These are phyloP conservation scores for Uropsilus gracilis DNA, from an alignment of 2,113 vertebrate species.

Conservation along the genomic window DNA sequence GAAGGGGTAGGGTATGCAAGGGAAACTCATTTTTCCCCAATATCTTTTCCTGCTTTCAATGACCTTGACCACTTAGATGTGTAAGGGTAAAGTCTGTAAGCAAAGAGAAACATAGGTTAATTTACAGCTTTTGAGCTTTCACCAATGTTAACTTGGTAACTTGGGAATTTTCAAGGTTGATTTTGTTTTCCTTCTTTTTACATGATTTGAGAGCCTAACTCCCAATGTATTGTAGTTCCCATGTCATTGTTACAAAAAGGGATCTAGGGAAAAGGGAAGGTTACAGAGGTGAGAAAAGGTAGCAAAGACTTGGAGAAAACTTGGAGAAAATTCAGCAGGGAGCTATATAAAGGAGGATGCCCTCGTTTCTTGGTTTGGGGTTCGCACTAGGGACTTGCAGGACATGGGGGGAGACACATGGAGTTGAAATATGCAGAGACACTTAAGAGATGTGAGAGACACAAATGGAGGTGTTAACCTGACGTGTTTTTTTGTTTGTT, in stretches of 20 bases:
- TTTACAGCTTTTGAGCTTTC: constrained; percentile 34
- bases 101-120: not conserved
- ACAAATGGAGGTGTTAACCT: too few species aligned
- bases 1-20: not conserved
- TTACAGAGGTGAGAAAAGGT: too few species aligned
- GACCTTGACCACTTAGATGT: not conserved
- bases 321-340: too few species aligned
- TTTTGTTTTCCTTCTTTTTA: constrained; percentile 33
- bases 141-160: not conserved
- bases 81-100: not conserved
- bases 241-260: not conserved
- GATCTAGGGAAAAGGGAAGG: too few species aligned
- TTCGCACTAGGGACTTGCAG: too few species aligned
- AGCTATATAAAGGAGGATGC: too few species aligned
- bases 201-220: not conserved
- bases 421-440: too few species aligned
- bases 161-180: constrained; percentile 14
- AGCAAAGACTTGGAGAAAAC: too few species aligned
- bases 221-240: not conserved
- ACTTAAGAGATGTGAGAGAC: too few species aligned
- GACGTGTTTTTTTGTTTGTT: too few species aligned
- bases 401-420: too few species aligned
- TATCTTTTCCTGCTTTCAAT: not conserved
- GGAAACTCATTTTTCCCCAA: not conserved
- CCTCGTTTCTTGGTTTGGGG: too few species aligned